Evolutionary conservation across 2,113 vertebrate species (phyloP), one percentile per base, ranked within the genome.

Genomic region (Xenopus borealis): DNA sequence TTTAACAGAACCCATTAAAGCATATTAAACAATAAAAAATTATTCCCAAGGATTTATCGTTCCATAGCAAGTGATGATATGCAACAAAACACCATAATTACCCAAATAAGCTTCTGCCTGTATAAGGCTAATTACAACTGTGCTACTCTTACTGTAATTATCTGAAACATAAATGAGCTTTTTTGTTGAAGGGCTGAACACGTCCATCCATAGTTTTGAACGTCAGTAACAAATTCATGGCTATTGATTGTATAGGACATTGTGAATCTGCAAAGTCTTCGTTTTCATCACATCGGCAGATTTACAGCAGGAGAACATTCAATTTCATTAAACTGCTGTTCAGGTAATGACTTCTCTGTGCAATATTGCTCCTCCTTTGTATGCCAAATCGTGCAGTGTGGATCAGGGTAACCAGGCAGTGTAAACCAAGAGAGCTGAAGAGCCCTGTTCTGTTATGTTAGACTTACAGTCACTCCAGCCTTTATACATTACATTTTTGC

Each of bases 291-390:
- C 57, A 45, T 52, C 23, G 59, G 33, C 47, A 70, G 66, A 77
- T 77, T 70, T 77, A 77, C 64, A 18, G 18, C 50, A 70, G 53
- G 30, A 64, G 53, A 30, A 27, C 69, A 77, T 69, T 20, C 66
- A 77, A 64, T 76, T 76, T 59, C 47, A 76, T 76, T 69, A 69
- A 76, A 76, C n/a, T 77, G 59, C 74, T 77, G 74, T 70, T 70
- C 61, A 52, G 70, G 13, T 52, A 70, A 69, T 64, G 74, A 76
- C 73, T 66, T 76, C 62, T 75, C 16, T 23, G 47, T 44, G 18
- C 55, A 30, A 55, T 69, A 63, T 63, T 69, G 46, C 69, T 17
- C 66, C 33, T 12, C n/a, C 33, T 50, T 10, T 69, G 59, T 68
- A 53, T 50, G 47, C 11, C 19, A 12, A 55, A 12, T 30, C 27